phyloP scores from a whole-genome alignment of 2,888 invertebrate species.

The Cacoxenus indagator region DNA sequence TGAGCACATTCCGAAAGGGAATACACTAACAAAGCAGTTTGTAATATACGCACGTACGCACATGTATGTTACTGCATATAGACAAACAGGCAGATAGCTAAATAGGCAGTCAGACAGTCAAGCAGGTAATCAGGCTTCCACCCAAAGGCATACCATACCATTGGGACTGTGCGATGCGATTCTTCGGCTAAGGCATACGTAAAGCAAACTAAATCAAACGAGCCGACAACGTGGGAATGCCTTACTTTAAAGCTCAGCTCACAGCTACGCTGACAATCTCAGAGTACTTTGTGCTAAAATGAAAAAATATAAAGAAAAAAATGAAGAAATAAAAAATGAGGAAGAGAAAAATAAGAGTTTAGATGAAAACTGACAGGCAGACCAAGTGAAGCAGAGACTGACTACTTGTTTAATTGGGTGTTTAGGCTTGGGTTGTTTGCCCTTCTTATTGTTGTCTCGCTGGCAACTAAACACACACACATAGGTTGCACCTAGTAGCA shows the following conservation, averaged over 20 bases:
- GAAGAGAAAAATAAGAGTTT: not conserved
- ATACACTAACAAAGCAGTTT: not conserved
- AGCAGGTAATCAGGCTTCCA: not conserved
- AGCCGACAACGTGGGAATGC: not conserved
- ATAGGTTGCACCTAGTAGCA: not conserved
- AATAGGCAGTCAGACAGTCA: not conserved
- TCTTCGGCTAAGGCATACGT: not conserved
- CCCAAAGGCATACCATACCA: not conserved
- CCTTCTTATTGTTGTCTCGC: not conserved
- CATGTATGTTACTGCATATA: not conserved
- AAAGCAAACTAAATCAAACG: not conserved
- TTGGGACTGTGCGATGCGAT: constrained; percentile 15
- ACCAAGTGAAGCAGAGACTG: not conserved
- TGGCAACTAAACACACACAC: not conserved
- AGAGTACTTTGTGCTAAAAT: not conserved
- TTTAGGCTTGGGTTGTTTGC: not conserved
- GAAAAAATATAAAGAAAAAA: not conserved
- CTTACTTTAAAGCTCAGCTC: not conserved
- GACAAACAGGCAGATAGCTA: not conserved
- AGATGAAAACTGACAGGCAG: not conserved
- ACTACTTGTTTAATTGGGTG: not conserved
- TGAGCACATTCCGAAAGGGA: not conserved
- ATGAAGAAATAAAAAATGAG: not conserved
- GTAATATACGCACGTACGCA: not conserved
- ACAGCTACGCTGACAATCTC: not conserved